Conservation (phyloP, 2,797 vertebrate species). For the Amniataba percoides region DNA sequence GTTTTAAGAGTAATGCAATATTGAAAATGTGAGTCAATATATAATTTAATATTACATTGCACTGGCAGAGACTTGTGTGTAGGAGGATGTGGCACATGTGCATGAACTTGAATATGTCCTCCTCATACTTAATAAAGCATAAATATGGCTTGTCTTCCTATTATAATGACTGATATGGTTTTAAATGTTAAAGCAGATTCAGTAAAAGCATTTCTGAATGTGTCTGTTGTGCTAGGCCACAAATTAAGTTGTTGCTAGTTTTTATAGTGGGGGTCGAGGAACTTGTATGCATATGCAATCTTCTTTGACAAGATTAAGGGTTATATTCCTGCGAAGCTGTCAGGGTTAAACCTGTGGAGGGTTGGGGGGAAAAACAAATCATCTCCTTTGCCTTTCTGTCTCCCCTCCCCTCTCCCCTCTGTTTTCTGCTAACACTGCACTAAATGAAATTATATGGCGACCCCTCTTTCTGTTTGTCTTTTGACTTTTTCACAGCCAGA, state of each 20-base stretch:
- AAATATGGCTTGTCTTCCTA: neutral
- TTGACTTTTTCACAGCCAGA: conserved; percentile 56
- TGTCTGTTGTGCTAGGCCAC: conserved; percentile 11
- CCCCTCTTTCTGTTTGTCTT: conserved; percentile 45
- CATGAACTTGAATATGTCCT: conserved; percentile 4
- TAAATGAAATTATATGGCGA: conserved; percentile 56
- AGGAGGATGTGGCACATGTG: neutral
- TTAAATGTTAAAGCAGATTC: conserved; percentile 35
- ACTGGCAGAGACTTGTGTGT: neutral
- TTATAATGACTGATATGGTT: conserved; percentile 26
- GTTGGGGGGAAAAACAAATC: conserved; percentile 45
- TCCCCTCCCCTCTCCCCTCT: conserved; percentile 4
- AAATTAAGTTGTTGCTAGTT: conserved; percentile 45
- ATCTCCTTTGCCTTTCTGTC: conserved; percentile 35
- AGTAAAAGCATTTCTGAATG: conserved; percentile 16
- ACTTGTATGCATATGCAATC: conserved; percentile 64
- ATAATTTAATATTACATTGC: neutral
- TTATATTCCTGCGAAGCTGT: conserved; percentile 67
- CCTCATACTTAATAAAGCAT: conserved; percentile 1
- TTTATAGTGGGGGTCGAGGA: conserved; percentile 16
- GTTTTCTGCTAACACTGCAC: conserved; percentile 65
- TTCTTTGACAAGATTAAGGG: conserved; percentile 75
- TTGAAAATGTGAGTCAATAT: neutral
- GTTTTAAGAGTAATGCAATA: neutral
- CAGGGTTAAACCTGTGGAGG: conserved; percentile 35